These are phyloP conservation scores for Taenioides sp. DNA, from an alignment of 2,797 vertebrate species.

Conservation along the genomic window DNA sequence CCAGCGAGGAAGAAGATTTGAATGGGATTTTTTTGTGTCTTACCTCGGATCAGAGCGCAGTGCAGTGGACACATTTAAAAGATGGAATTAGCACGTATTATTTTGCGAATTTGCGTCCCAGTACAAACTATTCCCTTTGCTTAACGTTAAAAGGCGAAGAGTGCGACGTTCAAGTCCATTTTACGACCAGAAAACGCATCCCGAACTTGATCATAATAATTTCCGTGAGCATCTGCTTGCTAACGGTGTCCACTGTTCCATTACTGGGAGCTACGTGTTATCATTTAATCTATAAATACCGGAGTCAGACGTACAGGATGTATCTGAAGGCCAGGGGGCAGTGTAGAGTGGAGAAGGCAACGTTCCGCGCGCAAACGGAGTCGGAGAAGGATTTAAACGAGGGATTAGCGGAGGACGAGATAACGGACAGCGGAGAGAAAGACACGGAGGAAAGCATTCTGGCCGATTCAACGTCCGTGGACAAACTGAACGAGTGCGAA, in stretches of 20 bases:
- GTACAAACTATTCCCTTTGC: constrained; percentile 95
- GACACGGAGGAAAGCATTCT: constrained; percentile 84
- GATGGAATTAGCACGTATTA: constrained; percentile 88
- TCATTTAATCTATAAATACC: constrained; percentile 93
- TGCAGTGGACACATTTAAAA: constrained; percentile 92
- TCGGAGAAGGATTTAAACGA: not conserved
- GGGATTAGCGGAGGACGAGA: constrained; percentile 51
- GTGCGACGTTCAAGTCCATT: constrained; percentile 92
- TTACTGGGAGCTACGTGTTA: constrained; percentile 93
- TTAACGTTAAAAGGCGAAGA: constrained; percentile 86
- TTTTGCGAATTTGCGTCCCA: constrained; percentile 85
- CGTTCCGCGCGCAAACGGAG: constrained; percentile 71
- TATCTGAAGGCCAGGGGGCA: constrained; percentile 90
- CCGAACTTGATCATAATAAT: constrained; percentile 93
- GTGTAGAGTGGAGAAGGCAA: constrained; percentile 87
- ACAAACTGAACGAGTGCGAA: constrained; percentile 87
- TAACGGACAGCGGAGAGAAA: constrained; percentile 59
- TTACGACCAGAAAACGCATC: constrained; percentile 87
- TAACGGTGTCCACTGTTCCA: constrained; percentile 92
- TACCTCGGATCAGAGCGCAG: constrained; percentile 73
- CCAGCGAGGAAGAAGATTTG: constrained; percentile 37
- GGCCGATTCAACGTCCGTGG: constrained; percentile 82
- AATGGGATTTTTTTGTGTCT: constrained; percentile 88
- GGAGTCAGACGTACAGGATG: constrained; percentile 91
- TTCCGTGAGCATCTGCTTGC: constrained; percentile 89